These are phyloP conservation scores for Leguminivora glycinivorella DNA, from an alignment of 1,140 invertebrate species.

Conservation along the genomic window DNA sequence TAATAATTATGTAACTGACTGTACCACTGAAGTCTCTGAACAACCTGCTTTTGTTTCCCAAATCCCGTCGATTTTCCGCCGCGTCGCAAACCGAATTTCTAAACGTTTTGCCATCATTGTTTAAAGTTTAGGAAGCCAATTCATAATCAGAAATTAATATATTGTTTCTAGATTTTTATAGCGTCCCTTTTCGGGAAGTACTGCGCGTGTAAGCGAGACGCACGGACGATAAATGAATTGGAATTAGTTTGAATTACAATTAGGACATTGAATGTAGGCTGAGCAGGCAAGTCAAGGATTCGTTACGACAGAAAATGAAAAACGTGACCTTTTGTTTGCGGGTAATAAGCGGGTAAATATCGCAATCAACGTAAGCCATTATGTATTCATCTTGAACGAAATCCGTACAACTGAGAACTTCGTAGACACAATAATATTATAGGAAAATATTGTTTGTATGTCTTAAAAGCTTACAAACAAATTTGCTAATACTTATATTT, in stretches of 20 bases:
- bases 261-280: not conserved
- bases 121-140: not conserved
- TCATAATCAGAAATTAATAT: not conserved
- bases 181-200: not conserved
- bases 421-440: not conserved
- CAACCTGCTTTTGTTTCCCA: not conserved
- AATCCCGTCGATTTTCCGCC: not conserved
- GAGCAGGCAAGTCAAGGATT: not conserved
- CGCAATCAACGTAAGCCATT: constrained; percentile 1
- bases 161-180: not conserved
- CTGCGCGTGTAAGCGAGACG: not conserved
- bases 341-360: constrained; percentile 2
- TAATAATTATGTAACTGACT: not conserved
- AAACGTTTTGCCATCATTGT: constrained; percentile 14
- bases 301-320: constrained; percentile 18
- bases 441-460: not conserved
- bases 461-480: no score
- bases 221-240: not conserved
- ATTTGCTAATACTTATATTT: no score
- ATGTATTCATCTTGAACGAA: constrained; percentile 14
- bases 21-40: not conserved
- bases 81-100: constrained; percentile 8
- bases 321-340: constrained; percentile 23
- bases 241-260: not conserved
- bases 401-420: constrained; percentile 1